Base-by-base conservation (phyloP, 2,113 vertebrate species). In the Philantomba maxwellii region DNA sequence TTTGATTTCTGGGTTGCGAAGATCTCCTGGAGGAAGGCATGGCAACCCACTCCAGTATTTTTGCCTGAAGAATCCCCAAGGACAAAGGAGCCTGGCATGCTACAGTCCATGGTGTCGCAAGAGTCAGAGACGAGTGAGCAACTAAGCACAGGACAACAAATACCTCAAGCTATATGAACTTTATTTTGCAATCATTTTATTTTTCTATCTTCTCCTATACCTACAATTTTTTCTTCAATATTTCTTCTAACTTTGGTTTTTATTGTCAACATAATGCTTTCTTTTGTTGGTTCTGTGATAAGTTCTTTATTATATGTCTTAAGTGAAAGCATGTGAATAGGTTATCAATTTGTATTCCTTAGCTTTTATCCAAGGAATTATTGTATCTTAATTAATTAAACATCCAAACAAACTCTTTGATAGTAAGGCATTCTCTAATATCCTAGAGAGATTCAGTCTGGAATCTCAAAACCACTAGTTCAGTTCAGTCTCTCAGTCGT, bases 361-460 rank as follows among this genome's bases (percentile, higher is more conserved):
- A 66, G 30, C 19, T 94, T 94, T 94, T 43, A 49, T 66, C 17
- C 11, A 70, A 36, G 17, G 64, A 70, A 36, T 70, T 36, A 70
- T 70, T 36, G 17, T 36, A 70, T 70, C 17, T 36, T 89, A 82
- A 92, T 96, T 94, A 94, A 95, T 91, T 78, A 93, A 95, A 86
- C 6, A 21, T 51, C 17, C 28, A 90, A 94, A 84, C 70, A 83
- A 66, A 85, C 80, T 89, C 16, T 77, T 89, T 55, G 30, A 93
- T 84, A 81, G 5, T 91, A 84, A 93, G 33, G 7, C 4, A 81
- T 11, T 25, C 14, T 28, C 10, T 87, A 94, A 89, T 26, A 70
- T 8, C 8, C 47, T 70, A 28, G 47, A 43, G 36, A 80, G 77
- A 7, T 45, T 66, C 5, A 5, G 28, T 49, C 12, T 87, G 13